Conservation (phyloP, 2,797 vertebrate species). For the Merluccius polli region DNA sequence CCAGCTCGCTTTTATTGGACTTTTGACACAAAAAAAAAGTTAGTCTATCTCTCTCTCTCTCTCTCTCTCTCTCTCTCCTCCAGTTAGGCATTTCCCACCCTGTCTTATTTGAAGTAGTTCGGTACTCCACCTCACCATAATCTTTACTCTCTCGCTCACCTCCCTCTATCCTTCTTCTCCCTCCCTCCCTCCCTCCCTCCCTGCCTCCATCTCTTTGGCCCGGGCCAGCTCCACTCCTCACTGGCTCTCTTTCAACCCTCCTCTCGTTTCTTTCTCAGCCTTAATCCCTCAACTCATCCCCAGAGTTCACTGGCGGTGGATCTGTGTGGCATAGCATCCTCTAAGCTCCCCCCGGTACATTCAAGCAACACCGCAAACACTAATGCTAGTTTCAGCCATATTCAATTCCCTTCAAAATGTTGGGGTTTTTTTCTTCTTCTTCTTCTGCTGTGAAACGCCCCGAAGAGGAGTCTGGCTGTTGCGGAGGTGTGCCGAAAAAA, state of each 20-base stretch:
- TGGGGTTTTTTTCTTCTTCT: background rate
- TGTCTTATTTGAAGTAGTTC: too few relatives aligned
- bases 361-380: slow-evolving; percentile 49
- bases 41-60: slow-evolving; percentile 36
- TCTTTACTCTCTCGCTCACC: slow-evolving; percentile 32
- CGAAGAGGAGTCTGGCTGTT: background rate
- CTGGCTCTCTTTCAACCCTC: slow-evolving; percentile 49
- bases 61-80: slow-evolving; percentile 32
- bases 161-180: slow-evolving; percentile 50
- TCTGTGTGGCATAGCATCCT: slow-evolving; percentile 45
- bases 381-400: slow-evolving; percentile 41
- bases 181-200: slow-evolving; percentile 15
- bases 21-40: slow-evolving; percentile 44
- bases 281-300: slow-evolving; percentile 59
- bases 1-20: slow-evolving; percentile 56
- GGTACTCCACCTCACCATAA: too few relatives aligned
- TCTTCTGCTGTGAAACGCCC: background rate
- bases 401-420: slow-evolving; percentile 34
- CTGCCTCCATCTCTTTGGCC: background rate
- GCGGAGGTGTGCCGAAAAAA: too few relatives aligned
- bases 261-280: slow-evolving; percentile 28
- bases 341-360: slow-evolving; percentile 35
- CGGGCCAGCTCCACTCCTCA: slow-evolving; percentile 31
- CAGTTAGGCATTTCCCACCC: slow-evolving; percentile 40
- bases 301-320: slow-evolving; percentile 47